Base-by-base conservation (phyloP, 2,797 vertebrate genomes). In the Adelosebastes latens region DNA sequence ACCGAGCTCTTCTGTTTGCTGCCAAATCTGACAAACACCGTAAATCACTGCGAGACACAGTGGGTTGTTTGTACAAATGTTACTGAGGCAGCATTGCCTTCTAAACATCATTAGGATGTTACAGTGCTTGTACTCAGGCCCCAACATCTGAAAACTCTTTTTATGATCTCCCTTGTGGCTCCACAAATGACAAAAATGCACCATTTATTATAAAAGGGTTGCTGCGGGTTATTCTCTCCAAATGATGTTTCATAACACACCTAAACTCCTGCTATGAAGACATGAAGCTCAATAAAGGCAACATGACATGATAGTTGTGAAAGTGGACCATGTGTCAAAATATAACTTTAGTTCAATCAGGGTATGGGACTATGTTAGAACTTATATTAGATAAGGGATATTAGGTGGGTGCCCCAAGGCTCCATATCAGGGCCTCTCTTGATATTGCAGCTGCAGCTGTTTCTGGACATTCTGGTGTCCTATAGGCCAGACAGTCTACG, bases 11-110 rank as follows among this genome's bases (percentile, higher is more conserved):
- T 59, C 49, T 79, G 67, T 79, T 76, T 70, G 49, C 72, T 74
- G 58, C 75, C 64, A 75, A 74, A 75, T 64, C 59, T 55, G 65
- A 81, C 65, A 78, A 84, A 81, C 79, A 84, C 58, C 34, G 58
- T 58, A 72, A 82, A 73, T 69, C 75, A 59, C 52, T 61, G 62
- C 46, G 68, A 39, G 53, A 59, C 46, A 59, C 55, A 73, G 46
- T 58, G 1, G 20, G 10, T n/a, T 81, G 20, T 81, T 83, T 82
- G 70, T 55, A 16, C 59, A 70, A 72, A 75, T 29, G 61, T 77
- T 75, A 63, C 53, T 58, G 65, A 69, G 70, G 42, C 68, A 55
- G 24, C 8, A 11, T 22, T 59, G 72, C 32, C 49, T 63, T 78
- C 55, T 29, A 20, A 78, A 64, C 52, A 74, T 70, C 58, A 72